Evolutionary conservation across 2,888 invertebrate species (phyloP).

Genomic region (Andricus quercusramuli): DNA sequence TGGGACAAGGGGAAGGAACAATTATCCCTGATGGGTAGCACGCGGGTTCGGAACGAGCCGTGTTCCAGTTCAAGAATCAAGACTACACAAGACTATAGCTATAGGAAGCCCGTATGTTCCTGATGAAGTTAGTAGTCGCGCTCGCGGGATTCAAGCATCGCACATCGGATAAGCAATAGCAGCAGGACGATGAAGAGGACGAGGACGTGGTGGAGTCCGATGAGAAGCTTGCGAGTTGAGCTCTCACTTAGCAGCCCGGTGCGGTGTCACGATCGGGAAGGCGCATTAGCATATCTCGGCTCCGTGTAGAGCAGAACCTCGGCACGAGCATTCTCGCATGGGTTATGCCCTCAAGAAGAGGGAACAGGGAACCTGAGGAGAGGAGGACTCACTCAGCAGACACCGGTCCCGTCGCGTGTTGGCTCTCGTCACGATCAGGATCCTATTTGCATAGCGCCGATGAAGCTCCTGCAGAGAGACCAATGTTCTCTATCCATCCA

Average conservation of each 20-base stretch:
- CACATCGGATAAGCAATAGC: slow-evolving; percentile 47
- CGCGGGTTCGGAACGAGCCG: slow-evolving; percentile 18
- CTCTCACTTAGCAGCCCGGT: slow-evolving; percentile 75
- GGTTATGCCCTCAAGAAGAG: slow-evolving; percentile 64
- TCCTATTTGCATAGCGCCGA: slow-evolving; percentile 77
- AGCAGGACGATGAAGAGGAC: slow-evolving; percentile 14
- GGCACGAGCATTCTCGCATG: slow-evolving; percentile 55
- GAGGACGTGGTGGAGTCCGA: slow-evolving; percentile 51
- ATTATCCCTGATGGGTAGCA: slow-evolving; percentile 41
- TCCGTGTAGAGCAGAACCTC: slow-evolving; percentile 65
- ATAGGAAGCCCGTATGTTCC: slow-evolving; percentile 20
- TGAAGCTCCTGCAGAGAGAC: slow-evolving; percentile 63
- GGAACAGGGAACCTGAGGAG: slow-evolving; percentile 43
- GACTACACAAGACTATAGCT: no score
- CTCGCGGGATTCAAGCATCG: slow-evolving; percentile 20
- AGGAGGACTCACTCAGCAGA: slow-evolving; percentile 66
- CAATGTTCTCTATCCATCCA: slow-evolving; percentile 14
- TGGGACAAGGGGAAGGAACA: slow-evolving; percentile 43
- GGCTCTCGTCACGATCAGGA: slow-evolving; percentile 76
- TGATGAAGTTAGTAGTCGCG: slow-evolving; percentile 30
- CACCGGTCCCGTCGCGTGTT: slow-evolving; percentile 72
- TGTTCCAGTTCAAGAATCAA: slow-evolving; percentile 2
- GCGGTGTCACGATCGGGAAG: slow-evolving; percentile 76
- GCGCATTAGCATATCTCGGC: slow-evolving; percentile 77
- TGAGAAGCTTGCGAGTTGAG: slow-evolving; percentile 74